Evolutionary conservation across 2,888 invertebrate genomes (phyloP), one percentile per base, ranked within the genome.

Genomic region (Sarcophaga caerulescens): DNA sequence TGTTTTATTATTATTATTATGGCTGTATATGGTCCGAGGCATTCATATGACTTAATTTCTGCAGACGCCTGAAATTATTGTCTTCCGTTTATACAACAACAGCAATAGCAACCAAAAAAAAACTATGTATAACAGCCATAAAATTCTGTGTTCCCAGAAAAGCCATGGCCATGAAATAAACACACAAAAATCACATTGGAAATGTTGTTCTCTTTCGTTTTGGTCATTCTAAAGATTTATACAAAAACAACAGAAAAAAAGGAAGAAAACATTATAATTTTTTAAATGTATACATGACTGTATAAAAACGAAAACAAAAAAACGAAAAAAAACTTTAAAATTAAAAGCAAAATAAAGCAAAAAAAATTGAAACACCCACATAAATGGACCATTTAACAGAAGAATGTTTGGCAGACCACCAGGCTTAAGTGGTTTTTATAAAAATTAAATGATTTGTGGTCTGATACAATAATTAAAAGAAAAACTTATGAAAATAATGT

Each of bases 1-100:
- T 14, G 35, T 35, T 35, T 35, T 70, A 23, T 71, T 68, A 35
- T 74, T 84, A 52, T 47, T 69, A 52, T 76, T 47, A 66, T 81
- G 63, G 66, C 85, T 70, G 70, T 71, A 35, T 57, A 69, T 62
- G 63, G 81, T 66, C 69, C 52, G 35, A 23, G 81, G 70, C 81
- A 74, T 81, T 81, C 60, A 77, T 81, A 84, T 81, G 86, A 81
- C 86, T 86, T 86, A 86, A 86, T 86, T 86, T 86, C 57, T 57
- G 65, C 81, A 86, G 86, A 78, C 86, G 68, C 78, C 78, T 84
- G 70, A 84, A 84, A 86, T 86, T 81, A 84, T 81, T 83, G 84
- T 86, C 86, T 86, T 84, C 81, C 76, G 71, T 85, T 85, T 85
- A 78, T 70, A 59, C 17, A 59, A 68, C 4, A 14, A 69, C n/a